Percentiles rank a stretch among this genome's conserved stretches.
These are phyloP conservation scores for Laspeyria flexula DNA, from an alignment of 2,888 invertebrate species.

Conservation along the genomic window DNA sequence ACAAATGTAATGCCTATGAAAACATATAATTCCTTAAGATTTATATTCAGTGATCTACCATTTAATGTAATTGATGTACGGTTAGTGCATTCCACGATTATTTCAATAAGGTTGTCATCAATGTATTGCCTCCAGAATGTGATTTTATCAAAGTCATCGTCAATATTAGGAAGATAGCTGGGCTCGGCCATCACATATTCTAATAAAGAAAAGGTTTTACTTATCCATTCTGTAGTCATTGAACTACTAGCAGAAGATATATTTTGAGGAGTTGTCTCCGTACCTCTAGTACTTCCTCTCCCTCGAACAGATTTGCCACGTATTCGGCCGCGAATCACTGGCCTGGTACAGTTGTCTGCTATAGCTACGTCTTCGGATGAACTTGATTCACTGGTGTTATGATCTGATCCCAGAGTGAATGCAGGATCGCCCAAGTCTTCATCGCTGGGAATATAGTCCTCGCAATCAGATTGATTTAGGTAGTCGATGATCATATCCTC, in stretches of 20 bases:
- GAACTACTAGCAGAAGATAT: neutral
- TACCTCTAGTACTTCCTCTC: neutral
- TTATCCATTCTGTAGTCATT: slow-evolving; percentile 1
- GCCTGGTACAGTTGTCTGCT: no score
- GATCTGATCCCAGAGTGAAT: neutral
- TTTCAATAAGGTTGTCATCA: no score
- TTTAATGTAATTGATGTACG: no score
- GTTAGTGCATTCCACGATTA: no score
- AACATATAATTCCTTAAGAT: neutral
- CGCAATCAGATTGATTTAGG: neutral
- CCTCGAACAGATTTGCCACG: neutral
- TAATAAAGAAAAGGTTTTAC: neutral
- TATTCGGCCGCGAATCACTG: no score
- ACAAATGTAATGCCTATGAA: neutral
- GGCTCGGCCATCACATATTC: neutral
- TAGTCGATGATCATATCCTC: neutral
- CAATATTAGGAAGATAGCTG: neutral
- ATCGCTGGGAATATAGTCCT: neutral
- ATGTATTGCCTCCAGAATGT: no score
- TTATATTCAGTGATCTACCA: no score
- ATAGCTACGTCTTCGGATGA: neutral
- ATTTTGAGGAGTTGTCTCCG: neutral
- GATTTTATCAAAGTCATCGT: no score
- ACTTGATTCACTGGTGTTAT: neutral
- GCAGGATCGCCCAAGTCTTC: slow-evolving; percentile 1